Evolutionary conservation across 2,797 vertebrate species (phyloP), one percentile per base, ranked within the genome.

Genomic region (Momotus momota): DNA sequence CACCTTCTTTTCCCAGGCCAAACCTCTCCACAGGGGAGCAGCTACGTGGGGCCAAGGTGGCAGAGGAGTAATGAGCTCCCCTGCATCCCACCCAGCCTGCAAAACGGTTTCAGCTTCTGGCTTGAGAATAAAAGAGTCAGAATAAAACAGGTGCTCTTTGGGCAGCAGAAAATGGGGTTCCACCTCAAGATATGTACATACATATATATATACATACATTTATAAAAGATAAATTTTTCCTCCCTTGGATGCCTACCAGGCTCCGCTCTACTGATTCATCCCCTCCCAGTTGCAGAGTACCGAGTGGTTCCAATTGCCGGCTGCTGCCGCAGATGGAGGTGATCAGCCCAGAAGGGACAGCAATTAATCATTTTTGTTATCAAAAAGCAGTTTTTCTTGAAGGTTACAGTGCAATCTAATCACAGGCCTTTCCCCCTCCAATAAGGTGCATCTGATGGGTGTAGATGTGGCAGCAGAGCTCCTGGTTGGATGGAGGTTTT

Each of bases 251-350:
- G 64, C 73, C 72, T 85, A 70, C 64, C 51, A 81, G 49, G 67
- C 74, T 77, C 17, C 79, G 3, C 81, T 60, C 5, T 61, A 29
- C 38, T 65, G n/a, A 88, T 69, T 88, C 69, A 60, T 78, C 22
- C n/a, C n/a, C 60, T 35, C 62, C 66, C 62, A 72, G 66, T 72
- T 21, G 5, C 67, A 45, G 46, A 70, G 70, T 11, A 41, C 45
- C 1, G 4, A 72, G 25, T 0, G 0, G 17, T 81, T 82, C 69
- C 0, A 2, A 27, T 25, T 52, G 85, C 52, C 2, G 14, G n/a
- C 65, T 8, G 1, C 62, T 80, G 75, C 81, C 9, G 2, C 79
- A 62, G 84, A 49, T 0, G 0, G 75, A 45, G n/a, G 9, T n/a
- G 46, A 58, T 74, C 91, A 62, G 29, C 72, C 62, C 72, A 67